Conservation (phyloP, 2,797 vertebrate genomes). For the Sebastes melanostomus region DNA sequence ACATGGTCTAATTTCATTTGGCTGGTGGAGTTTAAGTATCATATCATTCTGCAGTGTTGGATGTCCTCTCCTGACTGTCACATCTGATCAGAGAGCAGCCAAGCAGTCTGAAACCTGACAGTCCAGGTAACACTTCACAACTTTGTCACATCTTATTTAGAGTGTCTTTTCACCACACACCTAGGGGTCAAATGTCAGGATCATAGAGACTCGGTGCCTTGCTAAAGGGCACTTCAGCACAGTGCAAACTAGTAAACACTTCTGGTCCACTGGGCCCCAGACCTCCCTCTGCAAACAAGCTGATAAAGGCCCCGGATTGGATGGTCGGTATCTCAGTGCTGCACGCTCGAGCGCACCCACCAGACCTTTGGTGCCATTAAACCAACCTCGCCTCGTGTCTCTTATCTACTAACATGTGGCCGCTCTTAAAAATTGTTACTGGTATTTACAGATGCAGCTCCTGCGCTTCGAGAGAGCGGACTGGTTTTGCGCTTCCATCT, state of each 20-base stretch:
- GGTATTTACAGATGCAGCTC: constrained; percentile 55
- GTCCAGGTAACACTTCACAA: constrained; percentile 13
- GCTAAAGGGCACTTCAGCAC: background rate
- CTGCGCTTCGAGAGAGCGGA: constrained; percentile 70
- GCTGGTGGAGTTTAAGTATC: constrained; percentile 12
- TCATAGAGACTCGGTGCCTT: background rate
- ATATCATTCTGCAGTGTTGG: constrained; percentile 5
- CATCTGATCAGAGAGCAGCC: constrained; percentile 42
- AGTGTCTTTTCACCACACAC: background rate
- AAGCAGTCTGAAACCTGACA: constrained; percentile 25
- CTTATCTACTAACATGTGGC: constrained; percentile 55
- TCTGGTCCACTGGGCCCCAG: constrained; percentile 28
- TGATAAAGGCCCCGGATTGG: constrained; percentile 24
- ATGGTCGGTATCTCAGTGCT: constrained; percentile 23
- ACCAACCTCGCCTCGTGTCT: constrained; percentile 16
- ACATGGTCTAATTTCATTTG: constrained; percentile 47
- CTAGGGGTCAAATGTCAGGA: constrained; percentile 36
- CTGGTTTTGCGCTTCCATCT: constrained; percentile 67
- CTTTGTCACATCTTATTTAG: constrained; percentile 17
- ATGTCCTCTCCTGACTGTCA: constrained; percentile 26
- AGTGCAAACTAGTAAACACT: background rate
- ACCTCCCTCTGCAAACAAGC: constrained; percentile 33
- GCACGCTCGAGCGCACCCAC: constrained; percentile 59
- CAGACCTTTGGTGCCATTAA: constrained; percentile 75
- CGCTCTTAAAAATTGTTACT: constrained; percentile 36